Evolutionary conservation across 2,797 vertebrate genomes (phyloP), one percentile per base, ranked within the genome.

Genomic region (Apogon talboti): DNA sequence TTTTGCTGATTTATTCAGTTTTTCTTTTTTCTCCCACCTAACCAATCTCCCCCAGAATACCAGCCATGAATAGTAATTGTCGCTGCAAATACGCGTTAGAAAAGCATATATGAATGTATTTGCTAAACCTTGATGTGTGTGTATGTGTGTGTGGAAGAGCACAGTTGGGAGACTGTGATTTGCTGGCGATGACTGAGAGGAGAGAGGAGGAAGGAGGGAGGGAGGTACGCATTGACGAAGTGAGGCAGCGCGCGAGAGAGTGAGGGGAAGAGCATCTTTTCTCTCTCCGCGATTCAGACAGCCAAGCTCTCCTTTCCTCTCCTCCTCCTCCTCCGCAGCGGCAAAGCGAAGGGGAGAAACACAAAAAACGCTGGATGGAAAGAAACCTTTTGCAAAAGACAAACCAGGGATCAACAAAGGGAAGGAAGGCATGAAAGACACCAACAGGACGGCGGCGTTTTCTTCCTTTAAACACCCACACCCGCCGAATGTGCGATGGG

Each of bases 91-190:
- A 50, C 82, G 56, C 76, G 66, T 68, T 46, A 65, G 74, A 66
- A 49, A 64, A 44, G 13, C 50, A 65, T 65, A 18, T 70, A 49
- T 73, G 43, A 66, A 71, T 66, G 58, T 76, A 52, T 59, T 57
- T 16, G n/a, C 49, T 15, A 57, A 48, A 69, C 30, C 66, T 70
- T 41, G 43, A 49, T 57, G 45, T 57, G 18, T 28, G 30, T 49
- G 44, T 55, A 55, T 67, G 66, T 83, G 73, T 67, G 21, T 53
- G 57, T 67, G 50, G 61, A 78, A 19, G 80, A 85, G 77, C 24
- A 51, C 78, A 79, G 59, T 72, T 84, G 84, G 87, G 79, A 73
- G 79, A 37, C 67, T 86, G 83, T 87, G 92, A 94, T 94, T 94
- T 83, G 93, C 91, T 92, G 87, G 81, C 38, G 82, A 85, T 83